Evolutionary conservation across 2,797 vertebrate species (phyloP), one percentile per base, ranked within the genome.

Genomic region (Poecilia gillii): DNA sequence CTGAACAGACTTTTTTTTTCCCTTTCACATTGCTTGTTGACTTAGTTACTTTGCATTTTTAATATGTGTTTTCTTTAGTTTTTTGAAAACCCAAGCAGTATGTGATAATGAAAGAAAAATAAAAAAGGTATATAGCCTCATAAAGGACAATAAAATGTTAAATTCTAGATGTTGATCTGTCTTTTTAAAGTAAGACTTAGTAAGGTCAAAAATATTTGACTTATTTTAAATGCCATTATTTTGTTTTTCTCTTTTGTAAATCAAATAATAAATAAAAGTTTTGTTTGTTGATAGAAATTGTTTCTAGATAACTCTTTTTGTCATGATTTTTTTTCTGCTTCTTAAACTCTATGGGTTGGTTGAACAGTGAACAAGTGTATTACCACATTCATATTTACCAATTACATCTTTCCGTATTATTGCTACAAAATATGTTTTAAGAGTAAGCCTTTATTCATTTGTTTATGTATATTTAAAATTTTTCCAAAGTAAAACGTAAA

Each of bases 1-100:
- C 66, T 73, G 41, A 59, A 11, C 36, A 46, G 2, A 46, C 36
- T 70, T 78, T 1, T 49, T 31, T 39, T 39, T 72, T 75, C 20
- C 11, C 3, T 36, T 85, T 45, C 55, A 72, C 43, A n/a, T 41
- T 57, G 3, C 6, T 62, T 70, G 36, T 2, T 62, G 12, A 51
- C 6, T 31, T 74, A 73, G 41, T 45, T 25, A 1, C 41, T 59
- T 66, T 47, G 28, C 47, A 72, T 6, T 57, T 79, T 66, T 77
- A 71, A 68, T 25, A 73, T 45, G 57, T 6, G 66, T 86, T 87
- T 74, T 83, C 66, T 80, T 36, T 57, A 73, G 3, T 31, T 76
- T 79, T 80, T 79, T 57, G 62, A 82, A 74, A 31, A 70, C 16
- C 62, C 33, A 20, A 20, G 1, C 33, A 64, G 49, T 78, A 6